These are phyloP conservation scores for Tupaia chinensis DNA, from an alignment of 2,113 vertebrate species.

Conservation along the genomic window DNA sequence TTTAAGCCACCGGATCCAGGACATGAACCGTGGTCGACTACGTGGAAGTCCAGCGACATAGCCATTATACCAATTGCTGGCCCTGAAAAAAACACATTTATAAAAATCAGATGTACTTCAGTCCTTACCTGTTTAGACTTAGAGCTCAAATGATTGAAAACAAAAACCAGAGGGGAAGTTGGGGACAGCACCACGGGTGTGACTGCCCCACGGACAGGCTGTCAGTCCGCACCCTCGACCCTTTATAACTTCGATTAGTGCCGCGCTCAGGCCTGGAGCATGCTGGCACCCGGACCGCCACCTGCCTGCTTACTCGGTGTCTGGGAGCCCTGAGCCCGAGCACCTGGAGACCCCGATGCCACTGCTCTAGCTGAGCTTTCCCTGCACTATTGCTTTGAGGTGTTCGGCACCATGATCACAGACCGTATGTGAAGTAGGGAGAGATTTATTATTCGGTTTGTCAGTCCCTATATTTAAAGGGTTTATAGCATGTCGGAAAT, in stretches of 20 bases:
- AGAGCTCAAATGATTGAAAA: not conserved
- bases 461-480: constrained; percentile 50
- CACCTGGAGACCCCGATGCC: not conserved
- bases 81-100: not conserved
- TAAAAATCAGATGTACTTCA: not conserved
- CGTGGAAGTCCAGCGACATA: too few species aligned
- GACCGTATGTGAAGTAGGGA: constrained; percentile 41
- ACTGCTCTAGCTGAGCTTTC: not conserved
- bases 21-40: too few species aligned
- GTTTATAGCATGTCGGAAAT: constrained; percentile 52
- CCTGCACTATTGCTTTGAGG: constrained; percentile 29
- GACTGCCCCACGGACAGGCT: not conserved
- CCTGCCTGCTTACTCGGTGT: fast-evolving
- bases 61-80: too few species aligned
- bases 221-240: not conserved
- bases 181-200: not conserved
- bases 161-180: not conserved
- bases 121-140: not conserved
- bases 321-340: not conserved
- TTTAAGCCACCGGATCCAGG: too few species aligned
- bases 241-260: fast-evolving
- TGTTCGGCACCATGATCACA: constrained; percentile 32
- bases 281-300: fast-evolving
- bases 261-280: not conserved
- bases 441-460: constrained; percentile 53